A percentile compares a stretch with the other conserved stretches of the same genome.
Evolutionary conservation across 2,113 vertebrate species (phyloP).

Genomic region (crab-eating macaque (Macaca fascicularis)): DNA sequence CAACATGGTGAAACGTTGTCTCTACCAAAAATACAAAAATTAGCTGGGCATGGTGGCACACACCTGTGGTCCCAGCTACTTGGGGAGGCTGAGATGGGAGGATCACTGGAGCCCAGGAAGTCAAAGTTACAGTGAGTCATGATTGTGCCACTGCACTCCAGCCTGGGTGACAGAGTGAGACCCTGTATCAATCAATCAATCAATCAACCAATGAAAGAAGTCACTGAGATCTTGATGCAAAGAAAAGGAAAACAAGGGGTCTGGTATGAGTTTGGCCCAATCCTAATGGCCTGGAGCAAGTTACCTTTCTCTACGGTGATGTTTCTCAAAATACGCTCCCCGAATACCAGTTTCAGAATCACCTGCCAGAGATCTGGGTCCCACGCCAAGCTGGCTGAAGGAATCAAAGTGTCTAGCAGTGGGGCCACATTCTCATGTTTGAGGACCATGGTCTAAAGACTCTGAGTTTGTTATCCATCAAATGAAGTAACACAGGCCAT

Average conservation of each 20-base stretch:
- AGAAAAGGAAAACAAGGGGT: neutral
- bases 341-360: neutral
- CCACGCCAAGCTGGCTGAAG: neutral
- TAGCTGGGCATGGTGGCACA: no score
- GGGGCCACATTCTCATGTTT: neutral
- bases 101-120: no score
- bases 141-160: no score
- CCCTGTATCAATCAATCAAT: no score
- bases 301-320: neutral
- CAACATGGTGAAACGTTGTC: no score
- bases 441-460: neutral
- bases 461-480: neutral
- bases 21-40: no score
- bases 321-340: neutral
- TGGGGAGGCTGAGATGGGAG: no score
- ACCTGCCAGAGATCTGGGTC: neutral
- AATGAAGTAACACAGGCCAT: neutral
- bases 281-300: neutral
- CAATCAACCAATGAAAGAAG: no score
- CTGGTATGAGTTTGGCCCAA: neutral
- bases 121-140: no score
- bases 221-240: neutral
- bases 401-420: neutral
- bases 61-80: no score
- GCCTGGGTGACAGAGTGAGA: no score